Evolutionary conservation across 2,888 invertebrate species (phyloP).

Genomic region (Dynastes maya): DNA sequence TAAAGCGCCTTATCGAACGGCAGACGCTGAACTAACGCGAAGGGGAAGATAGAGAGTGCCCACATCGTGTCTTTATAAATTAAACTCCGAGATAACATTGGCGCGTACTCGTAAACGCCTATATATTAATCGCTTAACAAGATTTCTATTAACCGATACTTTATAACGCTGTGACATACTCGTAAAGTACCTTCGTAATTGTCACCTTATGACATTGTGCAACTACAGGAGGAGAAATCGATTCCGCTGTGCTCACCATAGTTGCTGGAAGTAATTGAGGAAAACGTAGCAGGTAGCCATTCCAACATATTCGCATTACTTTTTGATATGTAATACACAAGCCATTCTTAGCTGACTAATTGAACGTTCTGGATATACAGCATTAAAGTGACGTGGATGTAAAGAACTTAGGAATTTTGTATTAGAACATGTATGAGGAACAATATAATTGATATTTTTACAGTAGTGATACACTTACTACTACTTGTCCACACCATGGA

Average conservation of each 20-base stretch:
- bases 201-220: slow-evolving; percentile 16
- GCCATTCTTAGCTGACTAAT: no score
- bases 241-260: background rate
- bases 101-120: background rate
- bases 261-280: slow-evolving; percentile 1
- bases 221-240: slow-evolving; percentile 10
- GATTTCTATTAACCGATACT: slow-evolving; percentile 16
- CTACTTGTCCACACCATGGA: no score
- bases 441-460: no score
- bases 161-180: slow-evolving; percentile 13
- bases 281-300: no score
- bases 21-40: slow-evolving; percentile 12
- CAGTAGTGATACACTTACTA: no score
- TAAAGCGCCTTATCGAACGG: slow-evolving; percentile 21
- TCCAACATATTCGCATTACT: no score
- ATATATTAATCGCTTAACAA: slow-evolving; percentile 11
- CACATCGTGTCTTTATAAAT: slow-evolving; percentile 32
- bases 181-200: slow-evolving; percentile 23
- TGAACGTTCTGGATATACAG: no score
- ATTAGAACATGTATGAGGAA: no score
- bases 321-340: no score
- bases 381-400: no score
- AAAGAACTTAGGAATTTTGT: no score
- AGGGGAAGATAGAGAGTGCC: slow-evolving; percentile 19
- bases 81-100: slow-evolving; percentile 8